These are phyloP conservation scores for Poecilobothrus nobilitatus DNA, from an alignment of 2,888 invertebrate species.

Conservation along the genomic window DNA sequence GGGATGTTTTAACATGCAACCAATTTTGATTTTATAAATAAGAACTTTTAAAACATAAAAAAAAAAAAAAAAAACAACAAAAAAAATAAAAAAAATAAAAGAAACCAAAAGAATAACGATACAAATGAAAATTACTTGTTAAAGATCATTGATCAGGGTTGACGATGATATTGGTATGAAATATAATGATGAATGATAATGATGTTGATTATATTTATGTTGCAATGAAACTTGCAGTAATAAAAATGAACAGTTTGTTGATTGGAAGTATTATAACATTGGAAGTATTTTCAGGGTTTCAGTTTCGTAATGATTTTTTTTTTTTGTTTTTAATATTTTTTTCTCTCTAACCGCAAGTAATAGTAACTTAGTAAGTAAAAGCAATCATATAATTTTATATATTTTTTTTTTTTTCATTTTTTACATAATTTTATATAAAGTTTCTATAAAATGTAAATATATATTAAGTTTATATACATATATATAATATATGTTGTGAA, in stretches of 20 bases:
- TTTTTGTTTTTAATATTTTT: not conserved
- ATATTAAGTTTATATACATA: too few relatives aligned
- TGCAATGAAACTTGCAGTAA: too few relatives aligned
- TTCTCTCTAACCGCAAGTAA: too few relatives aligned
- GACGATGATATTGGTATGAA: not conserved
- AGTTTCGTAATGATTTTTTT: not conserved
- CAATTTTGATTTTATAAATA: not conserved
- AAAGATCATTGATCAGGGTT: not conserved
- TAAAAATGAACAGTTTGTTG: not conserved
- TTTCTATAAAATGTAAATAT: too few relatives aligned
- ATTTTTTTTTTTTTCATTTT: too few relatives aligned
- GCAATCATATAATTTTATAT: not conserved
- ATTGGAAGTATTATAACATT: not conserved
- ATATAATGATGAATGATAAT: too few relatives aligned
- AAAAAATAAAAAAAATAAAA: not conserved
- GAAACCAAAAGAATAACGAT: not conserved
- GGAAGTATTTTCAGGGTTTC: not conserved
- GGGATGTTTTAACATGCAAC: constrained; percentile 6
- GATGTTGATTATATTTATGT: too few relatives aligned
- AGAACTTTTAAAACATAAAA: too few relatives aligned
- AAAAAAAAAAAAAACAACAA: not conserved
- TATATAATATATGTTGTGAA: too few relatives aligned
- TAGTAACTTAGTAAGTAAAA: not conserved
- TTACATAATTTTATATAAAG: too few relatives aligned
- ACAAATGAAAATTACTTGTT: not conserved